Evolutionary conservation across 2,113 vertebrate genomes (phyloP), one percentile per base, ranked within the genome.

Genomic region (Zingel zingel): DNA sequence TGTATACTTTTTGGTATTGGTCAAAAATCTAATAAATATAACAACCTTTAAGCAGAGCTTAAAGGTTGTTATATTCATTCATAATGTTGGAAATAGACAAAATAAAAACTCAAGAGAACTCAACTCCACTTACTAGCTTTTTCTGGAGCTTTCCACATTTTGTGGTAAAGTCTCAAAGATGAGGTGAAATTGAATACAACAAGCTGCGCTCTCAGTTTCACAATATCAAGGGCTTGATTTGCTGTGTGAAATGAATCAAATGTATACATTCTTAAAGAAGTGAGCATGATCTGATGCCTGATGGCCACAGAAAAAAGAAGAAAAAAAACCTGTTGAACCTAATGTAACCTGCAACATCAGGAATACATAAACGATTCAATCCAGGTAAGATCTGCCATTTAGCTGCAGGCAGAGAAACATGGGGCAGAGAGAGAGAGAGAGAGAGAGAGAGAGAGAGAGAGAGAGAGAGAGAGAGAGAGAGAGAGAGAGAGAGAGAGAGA

Each of bases 281-380:
- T 56, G 7, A 36, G 2, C 10, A 11, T 43, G 10, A 43, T 43
- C 39, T 43, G 8, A 43, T 43, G 2, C 33, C 21, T 30, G 53
- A 61, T 61, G 25, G 30, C 45, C 27, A 13, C 45, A 27, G 45
- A 50, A 8, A 23, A 45, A n/a, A 59, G 16, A 33, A 9, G 21
- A 74, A 74, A 9, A 9, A 53, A 1, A 74, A 69, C 58, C 86
- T 77, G 74, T 15, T 87, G 73, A 90, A 80, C 85, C 72, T 45
- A 81, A 36, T 77, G 59, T 79, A 51, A 87, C 70, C 70, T 71
- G 53, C 54, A 73, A 75, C 68, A 67, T 50, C 45, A 61, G 23
- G 27, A 74, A 81, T 56, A 70, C 69, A 87, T 74, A 25, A 45
- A 74, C 12, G 21, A 75, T 76, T 77, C 50, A 84, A 48, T 45